These are phyloP conservation scores for Leptatherina wallacei DNA, from an alignment of 2,797 vertebrate species.

Conservation along the genomic window DNA sequence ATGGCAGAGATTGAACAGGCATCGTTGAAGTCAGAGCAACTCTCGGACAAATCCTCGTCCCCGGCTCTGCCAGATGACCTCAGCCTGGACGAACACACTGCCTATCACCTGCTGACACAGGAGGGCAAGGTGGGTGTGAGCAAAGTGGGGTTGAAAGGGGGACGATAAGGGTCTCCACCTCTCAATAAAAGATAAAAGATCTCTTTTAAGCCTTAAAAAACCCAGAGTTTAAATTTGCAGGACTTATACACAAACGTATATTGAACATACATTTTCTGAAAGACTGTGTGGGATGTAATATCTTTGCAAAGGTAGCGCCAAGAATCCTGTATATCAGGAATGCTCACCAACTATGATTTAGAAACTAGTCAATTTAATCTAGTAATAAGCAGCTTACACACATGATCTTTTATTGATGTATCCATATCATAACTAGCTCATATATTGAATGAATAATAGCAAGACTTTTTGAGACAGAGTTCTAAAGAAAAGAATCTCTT, in stretches of 20 bases:
- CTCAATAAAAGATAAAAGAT: neutral
- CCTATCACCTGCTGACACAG: slow-evolving; percentile 83
- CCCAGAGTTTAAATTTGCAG: neutral
- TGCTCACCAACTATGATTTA: neutral
- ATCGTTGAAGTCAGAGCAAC: slow-evolving; percentile 91
- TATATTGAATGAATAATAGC: neutral
- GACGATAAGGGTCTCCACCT: neutral
- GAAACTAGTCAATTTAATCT: neutral
- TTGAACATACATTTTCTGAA: neutral
- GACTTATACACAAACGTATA: neutral
- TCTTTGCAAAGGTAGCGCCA: neutral
- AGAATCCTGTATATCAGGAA: neutral
- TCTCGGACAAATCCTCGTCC: slow-evolving; percentile 93
- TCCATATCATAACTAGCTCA: neutral
- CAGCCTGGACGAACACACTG: slow-evolving; percentile 87
- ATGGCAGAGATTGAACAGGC: slow-evolving; percentile 97
- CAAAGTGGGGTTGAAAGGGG: neutral
- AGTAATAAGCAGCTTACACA: neutral
- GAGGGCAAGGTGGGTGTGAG: slow-evolving; percentile 85
- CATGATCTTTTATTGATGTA: neutral
- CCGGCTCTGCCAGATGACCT: slow-evolving; percentile 92
- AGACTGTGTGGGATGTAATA: neutral
- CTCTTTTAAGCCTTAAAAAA: neutral
- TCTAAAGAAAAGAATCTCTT: neutral
- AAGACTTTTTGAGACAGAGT: neutral